phyloP scores from a whole-genome alignment of 2,888 invertebrate species.

The Synergus itoensis region DNA sequence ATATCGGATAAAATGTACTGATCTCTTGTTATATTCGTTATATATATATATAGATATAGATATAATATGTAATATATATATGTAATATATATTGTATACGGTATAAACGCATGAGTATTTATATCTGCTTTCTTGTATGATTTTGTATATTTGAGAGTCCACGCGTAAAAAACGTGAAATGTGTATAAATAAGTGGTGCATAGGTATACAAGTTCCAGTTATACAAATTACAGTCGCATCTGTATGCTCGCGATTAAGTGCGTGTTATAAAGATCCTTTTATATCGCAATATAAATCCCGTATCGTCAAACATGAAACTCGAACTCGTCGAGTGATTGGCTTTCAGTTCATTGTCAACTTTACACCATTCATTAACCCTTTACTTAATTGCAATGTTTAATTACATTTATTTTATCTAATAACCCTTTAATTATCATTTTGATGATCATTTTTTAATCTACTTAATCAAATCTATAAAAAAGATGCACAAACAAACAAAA shows the following conservation, averaged over 20 bases:
- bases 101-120: conserved; percentile 48
- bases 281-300: background rate
- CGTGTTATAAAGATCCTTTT: background rate
- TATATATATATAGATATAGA: background rate
- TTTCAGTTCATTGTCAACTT: background rate
- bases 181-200: conserved; percentile 28
- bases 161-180: conserved; percentile 15
- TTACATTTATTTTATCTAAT: background rate
- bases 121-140: conserved; percentile 53
- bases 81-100: too few relatives aligned
- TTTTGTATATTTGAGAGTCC: background rate
- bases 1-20: background rate
- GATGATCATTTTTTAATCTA: background rate
- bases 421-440: background rate
- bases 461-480: too few relatives aligned
- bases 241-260: conserved; percentile 1
- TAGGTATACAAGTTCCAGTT: background rate
- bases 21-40: background rate
- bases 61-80: too few relatives aligned
- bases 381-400: background rate
- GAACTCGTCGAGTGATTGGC: background rate
- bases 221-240: conserved; percentile 7
- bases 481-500: too few relatives aligned
- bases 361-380: background rate
- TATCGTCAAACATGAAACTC: background rate